Evolutionary conservation across 2,797 vertebrate genomes (phyloP).

Genomic region (Malacoraja senta): DNA sequence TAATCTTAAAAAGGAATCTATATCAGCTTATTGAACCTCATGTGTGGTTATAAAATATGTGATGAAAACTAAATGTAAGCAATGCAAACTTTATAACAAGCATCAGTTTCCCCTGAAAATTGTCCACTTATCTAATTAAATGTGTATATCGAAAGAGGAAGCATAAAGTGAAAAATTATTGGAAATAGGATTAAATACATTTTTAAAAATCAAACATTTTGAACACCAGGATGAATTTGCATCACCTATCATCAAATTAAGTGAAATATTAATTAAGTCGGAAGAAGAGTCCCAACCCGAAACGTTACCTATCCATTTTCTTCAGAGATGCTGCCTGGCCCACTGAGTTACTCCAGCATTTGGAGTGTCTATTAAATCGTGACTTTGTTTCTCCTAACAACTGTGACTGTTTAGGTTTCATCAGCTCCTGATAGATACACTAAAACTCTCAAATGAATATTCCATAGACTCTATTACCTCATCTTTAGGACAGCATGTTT

Average conservation of each 20-base stretch:
- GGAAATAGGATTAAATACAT: not conserved
- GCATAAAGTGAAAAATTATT: not conserved
- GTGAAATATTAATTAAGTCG: no score
- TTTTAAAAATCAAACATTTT: not conserved
- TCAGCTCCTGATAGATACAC: not conserved
- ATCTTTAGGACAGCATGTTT: not conserved
- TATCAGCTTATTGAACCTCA: not conserved
- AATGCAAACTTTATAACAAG: not conserved
- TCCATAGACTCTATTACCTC: not conserved
- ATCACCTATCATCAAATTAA: no score
- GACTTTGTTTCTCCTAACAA: not conserved
- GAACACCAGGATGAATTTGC: not conserved
- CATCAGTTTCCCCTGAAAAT: not conserved
- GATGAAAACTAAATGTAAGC: no score
- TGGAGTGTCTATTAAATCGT: no score
- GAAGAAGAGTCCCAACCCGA: no score
- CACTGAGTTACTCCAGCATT: no score
- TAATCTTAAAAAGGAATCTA: not conserved
- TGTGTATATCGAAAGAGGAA: not conserved
- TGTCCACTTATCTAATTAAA: not conserved
- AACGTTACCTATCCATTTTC: no score
- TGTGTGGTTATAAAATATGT: not conserved
- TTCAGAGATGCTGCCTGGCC: no score
- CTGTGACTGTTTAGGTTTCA: not conserved
- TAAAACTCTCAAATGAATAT: not conserved